Base-by-base conservation (phyloP, 1,140 invertebrate species). In the Caenorhabditis latens region DNA sequence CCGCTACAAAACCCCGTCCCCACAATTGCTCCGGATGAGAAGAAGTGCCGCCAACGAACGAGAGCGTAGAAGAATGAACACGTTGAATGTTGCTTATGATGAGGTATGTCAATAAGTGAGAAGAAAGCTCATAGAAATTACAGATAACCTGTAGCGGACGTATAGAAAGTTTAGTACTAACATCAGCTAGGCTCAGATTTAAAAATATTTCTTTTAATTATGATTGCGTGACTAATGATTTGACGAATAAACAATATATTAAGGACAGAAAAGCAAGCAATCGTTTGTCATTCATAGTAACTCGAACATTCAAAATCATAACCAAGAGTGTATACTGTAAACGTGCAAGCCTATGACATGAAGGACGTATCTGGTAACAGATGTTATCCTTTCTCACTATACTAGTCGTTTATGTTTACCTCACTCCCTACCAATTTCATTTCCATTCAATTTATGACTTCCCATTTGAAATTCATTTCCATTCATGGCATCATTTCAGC, bases 11-110 rank as follows among this genome's bases (percentile, higher is more conserved):
- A 90, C 89, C 4, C 89, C 89, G 16, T 89, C 86, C 32, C 89
- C 88, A 19, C 85, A 87, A 71, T 24, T 90, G 40, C 86, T 90
- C 19, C 53, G 93, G 91, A 43, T 79, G 63, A 83, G 95, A 92
- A 88, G 95, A 88, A 86, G 92, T 16, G 93, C 93, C 14, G 93
- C 93, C 24, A 93, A 93, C 87, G 93, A 93, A 5, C 82, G 93
- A 21, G 93, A 93, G 89, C 87, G 93, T 75, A 89, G 91, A 63
- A 84, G 93, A 19, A 93, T 93, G 93, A 91, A 93, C 82, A 93
- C 92, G 71, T 90, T 93, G 82, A 93, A 93, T 87, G 91, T 90
- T 9, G 93, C 93, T 8, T 93, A 93, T 88, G 93, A 93, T 82
- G 57, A 87, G 88, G 88, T 89, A 19, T 53, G 40, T 40, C 3